Base-by-base conservation (phyloP, 2,888 invertebrate species). In the Eristalinus aeneus region DNA sequence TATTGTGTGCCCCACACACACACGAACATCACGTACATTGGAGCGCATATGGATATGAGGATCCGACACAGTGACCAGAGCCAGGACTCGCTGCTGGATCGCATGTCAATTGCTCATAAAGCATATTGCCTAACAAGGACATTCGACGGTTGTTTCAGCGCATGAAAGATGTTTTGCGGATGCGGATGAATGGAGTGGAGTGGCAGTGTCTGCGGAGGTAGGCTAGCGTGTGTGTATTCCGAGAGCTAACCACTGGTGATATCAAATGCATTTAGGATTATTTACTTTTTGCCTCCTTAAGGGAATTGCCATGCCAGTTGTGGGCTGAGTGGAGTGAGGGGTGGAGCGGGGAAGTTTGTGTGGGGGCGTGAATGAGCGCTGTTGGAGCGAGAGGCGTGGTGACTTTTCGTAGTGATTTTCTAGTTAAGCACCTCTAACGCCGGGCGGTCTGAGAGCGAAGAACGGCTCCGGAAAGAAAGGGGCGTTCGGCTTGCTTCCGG, bases 31-130 rank as follows among this genome's bases (percentile, higher is more conserved):
- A 79, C 60, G 34, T 5, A 5, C 61, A n/a, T 11, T 34, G 9
- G 34, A 11, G 10, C 20, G 20, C 9, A 63, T 65, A 32, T 53
- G 20, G 2, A 22, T 67, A 56, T 34, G 61, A 27, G 61, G 65
- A 46, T 56, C 27, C 10, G 27, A 63, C 46, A 78, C 36, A 79
- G 56, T 83, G 71, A 68, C 68, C 76, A 36, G 22, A 16, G 27
- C 27, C 27, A 65, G 31, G 23, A 53, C 76, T 69, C 34, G 63
- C 64, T 71, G 65, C 58, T 56, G 78, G 74, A 78, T 86, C 71
- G 86, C 86, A 86, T 86, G 86, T 71, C 86, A 86, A 86, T 86
- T 86, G 77, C 71, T 71, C 86, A 82, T 86, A 86, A 86, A 86
- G 74, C 64, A 86, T 71, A 78, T 86, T 81, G 74, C 82, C 78